Evolutionary conservation across 2,797 vertebrate genomes (phyloP).

Genomic region (Selene dorsalis): DNA sequence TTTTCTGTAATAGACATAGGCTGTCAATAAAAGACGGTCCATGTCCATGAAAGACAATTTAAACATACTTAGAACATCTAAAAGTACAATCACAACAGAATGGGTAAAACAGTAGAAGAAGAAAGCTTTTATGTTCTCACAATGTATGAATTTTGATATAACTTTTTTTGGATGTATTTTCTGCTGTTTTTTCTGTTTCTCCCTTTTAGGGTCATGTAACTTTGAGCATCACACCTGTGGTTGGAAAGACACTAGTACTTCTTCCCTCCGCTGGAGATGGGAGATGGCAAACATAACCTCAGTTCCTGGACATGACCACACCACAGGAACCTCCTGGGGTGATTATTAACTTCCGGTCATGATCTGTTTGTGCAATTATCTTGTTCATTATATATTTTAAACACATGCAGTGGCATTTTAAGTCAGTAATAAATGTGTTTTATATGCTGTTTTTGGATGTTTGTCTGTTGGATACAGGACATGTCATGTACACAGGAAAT

Average conservation of each 20-base stretch:
- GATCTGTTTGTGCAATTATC: neutral
- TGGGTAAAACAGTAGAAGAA: neutral
- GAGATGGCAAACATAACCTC: slow-evolving; percentile 79
- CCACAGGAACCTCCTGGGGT: slow-evolving; percentile 78
- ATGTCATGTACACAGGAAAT: slow-evolving; percentile 77
- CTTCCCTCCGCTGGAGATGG: slow-evolving; percentile 67
- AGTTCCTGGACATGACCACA: slow-evolving; percentile 82
- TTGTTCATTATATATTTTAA: neutral
- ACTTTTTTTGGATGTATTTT: too few species aligned
- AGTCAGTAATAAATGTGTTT: too few species aligned
- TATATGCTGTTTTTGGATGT: too few species aligned
- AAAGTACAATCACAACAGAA: neutral
- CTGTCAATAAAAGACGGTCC: too few species aligned
- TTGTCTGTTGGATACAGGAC: slow-evolving; percentile 67
- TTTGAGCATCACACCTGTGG: slow-evolving; percentile 83
- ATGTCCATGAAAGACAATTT: too few species aligned
- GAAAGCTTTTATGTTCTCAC: neutral
- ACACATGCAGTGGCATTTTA: neutral
- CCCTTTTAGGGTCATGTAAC: slow-evolving; percentile 76
- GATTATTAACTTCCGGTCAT: slow-evolving; percentile 30
- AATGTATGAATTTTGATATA: neutral
- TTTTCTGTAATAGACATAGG: too few species aligned
- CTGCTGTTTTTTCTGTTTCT: neutral
- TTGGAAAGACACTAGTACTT: slow-evolving; percentile 70
- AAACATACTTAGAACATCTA: too few species aligned